Percentiles rank a stretch among this genome's conserved stretches.
These are phyloP conservation scores for Rhyacophila brunnea DNA, from an alignment of 1,140 invertebrate species.

Conservation along the genomic window DNA sequence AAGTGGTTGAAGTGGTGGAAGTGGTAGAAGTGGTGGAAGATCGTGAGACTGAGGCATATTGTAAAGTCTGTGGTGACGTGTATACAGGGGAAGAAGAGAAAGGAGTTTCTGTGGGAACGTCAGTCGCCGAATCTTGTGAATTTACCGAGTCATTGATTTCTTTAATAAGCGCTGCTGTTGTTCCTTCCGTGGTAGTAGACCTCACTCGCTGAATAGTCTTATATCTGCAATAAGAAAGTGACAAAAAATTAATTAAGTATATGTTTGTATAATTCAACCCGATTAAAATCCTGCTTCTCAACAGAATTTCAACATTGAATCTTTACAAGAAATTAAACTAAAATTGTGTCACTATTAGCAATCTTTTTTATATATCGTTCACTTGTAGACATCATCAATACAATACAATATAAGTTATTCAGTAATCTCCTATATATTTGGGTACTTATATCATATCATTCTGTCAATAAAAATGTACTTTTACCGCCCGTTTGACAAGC, in stretches of 20 bases:
- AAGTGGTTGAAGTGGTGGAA: constrained; percentile 13
- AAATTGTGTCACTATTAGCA: too few relatives aligned
- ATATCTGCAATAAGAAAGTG: constrained; percentile 44
- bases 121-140: background rate
- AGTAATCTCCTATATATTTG: too few relatives aligned
- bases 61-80: background rate
- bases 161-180: constrained; percentile 23
- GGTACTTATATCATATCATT: too few relatives aligned
- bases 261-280: too few relatives aligned
- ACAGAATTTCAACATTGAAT: too few relatives aligned
- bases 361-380: too few relatives aligned
- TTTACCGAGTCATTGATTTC: constrained; percentile 34
- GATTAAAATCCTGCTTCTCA: too few relatives aligned
- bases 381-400: too few relatives aligned
- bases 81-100: constrained; percentile 8
- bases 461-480: too few relatives aligned
- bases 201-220: constrained; percentile 49
- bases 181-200: constrained; percentile 41
- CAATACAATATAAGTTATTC: too few relatives aligned
- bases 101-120: constrained; percentile 28
- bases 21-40: background rate
- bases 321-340: too few relatives aligned
- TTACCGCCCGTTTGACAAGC: too few relatives aligned
- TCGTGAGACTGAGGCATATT: background rate
- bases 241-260: constrained; percentile 8